phyloP scores from a whole-genome alignment of 2,797 vertebrate species.

The Sebastes kiyomatsui region DNA sequence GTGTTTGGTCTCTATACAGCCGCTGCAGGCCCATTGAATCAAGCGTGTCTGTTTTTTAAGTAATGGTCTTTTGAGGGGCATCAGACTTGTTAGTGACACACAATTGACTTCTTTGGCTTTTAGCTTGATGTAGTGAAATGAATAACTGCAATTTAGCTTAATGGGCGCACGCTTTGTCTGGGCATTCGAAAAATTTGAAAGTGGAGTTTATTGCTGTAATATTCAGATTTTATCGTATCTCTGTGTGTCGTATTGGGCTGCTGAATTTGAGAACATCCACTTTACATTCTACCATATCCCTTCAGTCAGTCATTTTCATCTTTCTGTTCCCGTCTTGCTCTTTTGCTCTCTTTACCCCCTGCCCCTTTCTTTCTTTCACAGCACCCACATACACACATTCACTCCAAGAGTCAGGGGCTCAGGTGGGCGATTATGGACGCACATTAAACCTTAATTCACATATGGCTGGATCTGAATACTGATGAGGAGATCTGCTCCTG shows the following conservation, averaged over 20 bases:
- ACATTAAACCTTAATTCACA: conserved; percentile 73
- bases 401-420: conserved; percentile 47
- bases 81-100: conserved; percentile 75
- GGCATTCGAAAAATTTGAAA: neutral
- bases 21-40: conserved; percentile 49
- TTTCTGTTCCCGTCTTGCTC: conserved; percentile 1
- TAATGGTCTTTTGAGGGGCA: conserved; percentile 60
- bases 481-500: conserved; percentile 75
- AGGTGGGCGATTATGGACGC: conserved; percentile 70
- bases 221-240: neutral
- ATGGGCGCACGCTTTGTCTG: conserved; percentile 43
- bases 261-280: neutral
- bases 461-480: conserved; percentile 73
- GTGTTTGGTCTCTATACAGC: conserved; percentile 52
- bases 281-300: neutral
- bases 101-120: conserved; percentile 67
- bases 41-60: conserved; percentile 67
- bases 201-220: neutral
- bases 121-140: conserved; percentile 57
- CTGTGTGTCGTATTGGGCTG: neutral
- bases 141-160: conserved; percentile 60
- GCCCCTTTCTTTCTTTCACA: neutral
- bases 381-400: neutral
- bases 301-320: neutral
- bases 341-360: conserved; percentile 8